A percentile compares a stretch with the other conserved stretches of the same genome.
phyloP scores from a whole-genome alignment of 2,888 invertebrate species.

The Polydrusus cervinus region DNA sequence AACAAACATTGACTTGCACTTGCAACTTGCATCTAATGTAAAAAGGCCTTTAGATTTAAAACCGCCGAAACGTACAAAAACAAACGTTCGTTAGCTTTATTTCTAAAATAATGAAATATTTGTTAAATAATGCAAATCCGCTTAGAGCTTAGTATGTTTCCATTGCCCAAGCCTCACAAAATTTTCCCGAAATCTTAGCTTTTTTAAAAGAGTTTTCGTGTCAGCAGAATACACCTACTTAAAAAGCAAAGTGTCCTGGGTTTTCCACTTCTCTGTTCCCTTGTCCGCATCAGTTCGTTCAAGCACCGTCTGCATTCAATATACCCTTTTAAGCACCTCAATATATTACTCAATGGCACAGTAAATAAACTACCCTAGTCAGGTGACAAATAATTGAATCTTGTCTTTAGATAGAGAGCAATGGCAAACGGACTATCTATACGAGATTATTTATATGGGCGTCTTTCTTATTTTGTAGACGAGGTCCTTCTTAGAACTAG shows the following conservation, averaged over 20 bases:
- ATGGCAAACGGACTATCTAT: no score
- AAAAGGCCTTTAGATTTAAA: no score
- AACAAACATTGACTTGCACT: no score
- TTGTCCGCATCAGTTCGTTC: slow-evolving; percentile 35
- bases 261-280: slow-evolving; percentile 34
- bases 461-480: no score
- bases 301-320: slow-evolving; percentile 30
- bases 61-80: no score
- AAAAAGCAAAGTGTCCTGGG: slow-evolving; percentile 38
- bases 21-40: no score
- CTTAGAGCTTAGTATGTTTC: slow-evolving; percentile 7
- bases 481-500: no score
- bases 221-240: slow-evolving; percentile 34
- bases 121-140: background rate
- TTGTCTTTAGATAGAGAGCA: slow-evolving; percentile 29
- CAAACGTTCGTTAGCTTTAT: background rate
- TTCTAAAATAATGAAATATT: background rate
- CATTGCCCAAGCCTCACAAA: background rate
- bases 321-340: slow-evolving; percentile 33
- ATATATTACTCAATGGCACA: slow-evolving; percentile 31
- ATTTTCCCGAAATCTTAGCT: slow-evolving; percentile 11
- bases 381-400: slow-evolving; percentile 46
- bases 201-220: slow-evolving; percentile 34
- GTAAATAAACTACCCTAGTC: slow-evolving; percentile 35
- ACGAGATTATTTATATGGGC: no score